Conservation (phyloP, 2,113 vertebrate genomes). For the Telmatochromis brichardi region DNA sequence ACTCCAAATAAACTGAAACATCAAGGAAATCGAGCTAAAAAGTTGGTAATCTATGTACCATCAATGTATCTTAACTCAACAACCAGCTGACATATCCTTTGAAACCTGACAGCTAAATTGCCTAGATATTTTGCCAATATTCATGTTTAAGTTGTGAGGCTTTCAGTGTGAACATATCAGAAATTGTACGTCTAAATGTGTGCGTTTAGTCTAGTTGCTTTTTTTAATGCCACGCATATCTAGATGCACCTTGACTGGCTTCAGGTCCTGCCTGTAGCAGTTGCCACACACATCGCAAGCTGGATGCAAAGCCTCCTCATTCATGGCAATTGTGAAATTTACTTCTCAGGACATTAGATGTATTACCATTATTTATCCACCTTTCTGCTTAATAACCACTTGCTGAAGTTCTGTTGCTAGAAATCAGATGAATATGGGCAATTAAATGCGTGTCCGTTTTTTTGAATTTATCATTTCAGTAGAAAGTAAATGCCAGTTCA, state of each 20-base stretch:
- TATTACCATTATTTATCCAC: neutral
- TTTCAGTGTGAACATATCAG: neutral
- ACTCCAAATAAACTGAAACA: neutral
- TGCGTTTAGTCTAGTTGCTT: neutral
- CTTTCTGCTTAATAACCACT: neutral
- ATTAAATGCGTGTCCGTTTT: neutral
- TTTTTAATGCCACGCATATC: neutral
- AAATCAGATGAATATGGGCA: neutral
- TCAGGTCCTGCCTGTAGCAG: neutral
- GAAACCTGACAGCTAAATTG: neutral
- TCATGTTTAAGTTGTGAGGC: neutral
- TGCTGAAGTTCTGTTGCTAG: neutral
- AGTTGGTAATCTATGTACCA: neutral
- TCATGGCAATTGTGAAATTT: neutral
- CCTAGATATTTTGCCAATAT: neutral
- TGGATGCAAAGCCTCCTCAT: neutral
- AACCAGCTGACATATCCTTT: neutral
- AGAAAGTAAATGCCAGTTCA: neutral
- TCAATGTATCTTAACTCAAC: neutral
- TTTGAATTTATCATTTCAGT: neutral
- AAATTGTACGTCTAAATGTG: neutral
- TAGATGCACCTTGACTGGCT: neutral
- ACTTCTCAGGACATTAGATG: neutral
- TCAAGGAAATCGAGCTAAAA: neutral
- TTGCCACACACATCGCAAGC: neutral